Evolutionary conservation across 1,140 invertebrate species (phyloP).

Genomic region (Phortica variegata): DNA sequence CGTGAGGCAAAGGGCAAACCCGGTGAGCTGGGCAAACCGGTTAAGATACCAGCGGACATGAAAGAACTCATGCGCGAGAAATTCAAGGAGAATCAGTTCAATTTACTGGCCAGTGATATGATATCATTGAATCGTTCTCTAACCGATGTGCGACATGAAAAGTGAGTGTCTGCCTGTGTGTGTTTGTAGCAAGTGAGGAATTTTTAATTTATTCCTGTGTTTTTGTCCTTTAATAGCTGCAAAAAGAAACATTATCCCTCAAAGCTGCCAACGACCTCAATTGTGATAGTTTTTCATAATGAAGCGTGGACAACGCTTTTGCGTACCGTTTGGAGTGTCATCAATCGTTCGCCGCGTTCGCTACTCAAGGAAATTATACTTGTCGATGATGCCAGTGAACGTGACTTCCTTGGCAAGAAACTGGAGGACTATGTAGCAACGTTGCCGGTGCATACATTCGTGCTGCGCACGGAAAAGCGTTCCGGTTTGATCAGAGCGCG

Average conservation of each 20-base stretch:
- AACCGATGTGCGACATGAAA: conserved; percentile 88
- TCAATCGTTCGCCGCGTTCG: conserved; percentile 83
- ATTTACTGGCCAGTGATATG: conserved; percentile 95
- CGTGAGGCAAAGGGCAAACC: conserved; percentile 68
- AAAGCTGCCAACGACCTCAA: conserved; percentile 82
- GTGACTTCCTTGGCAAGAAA: conserved; percentile 85
- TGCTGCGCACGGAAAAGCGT: conserved; percentile 83
- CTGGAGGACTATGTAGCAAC: conserved; percentile 87
- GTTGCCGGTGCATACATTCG: conserved; percentile 76
- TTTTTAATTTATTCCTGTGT: background rate
- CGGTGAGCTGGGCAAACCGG: conserved; percentile 88
- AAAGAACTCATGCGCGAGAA: conserved; percentile 89
- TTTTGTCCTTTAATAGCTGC: conserved; percentile 67
- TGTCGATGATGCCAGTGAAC: conserved; percentile 94
- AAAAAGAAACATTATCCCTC: conserved; percentile 75
- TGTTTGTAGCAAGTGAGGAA: background rate
- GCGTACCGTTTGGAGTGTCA: conserved; percentile 94
- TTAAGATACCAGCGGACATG: conserved; percentile 80
- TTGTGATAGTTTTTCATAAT: conserved; percentile 97
- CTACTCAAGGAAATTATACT: conserved; percentile 93
- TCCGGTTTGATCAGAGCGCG: conserved; percentile 92
- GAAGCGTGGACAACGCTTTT: conserved; percentile 96
- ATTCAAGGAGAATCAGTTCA: conserved; percentile 98
- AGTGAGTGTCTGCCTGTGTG: conserved; percentile 70
- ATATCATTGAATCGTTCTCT: conserved; percentile 95